Conservation (phyloP, 2,888 invertebrate genomes). For the Drosophila hamatofila region DNA sequence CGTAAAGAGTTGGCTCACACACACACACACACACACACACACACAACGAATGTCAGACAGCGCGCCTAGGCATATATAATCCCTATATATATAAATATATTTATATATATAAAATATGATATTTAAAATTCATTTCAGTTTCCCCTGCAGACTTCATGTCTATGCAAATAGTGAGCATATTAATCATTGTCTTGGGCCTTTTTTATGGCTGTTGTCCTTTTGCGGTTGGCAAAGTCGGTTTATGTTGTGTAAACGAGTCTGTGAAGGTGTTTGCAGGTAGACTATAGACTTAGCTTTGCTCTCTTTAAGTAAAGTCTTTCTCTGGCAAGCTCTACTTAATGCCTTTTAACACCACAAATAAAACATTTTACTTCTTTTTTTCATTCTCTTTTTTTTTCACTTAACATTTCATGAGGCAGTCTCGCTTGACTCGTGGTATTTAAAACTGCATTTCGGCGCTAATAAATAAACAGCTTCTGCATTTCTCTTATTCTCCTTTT, state of each 20-base stretch:
- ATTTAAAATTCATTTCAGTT: slow-evolving; percentile 63
- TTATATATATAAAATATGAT: slow-evolving; percentile 26
- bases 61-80: neutral
- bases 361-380: neutral
- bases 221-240: neutral
- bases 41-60: neutral
- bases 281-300: neutral
- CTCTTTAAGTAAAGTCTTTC: neutral
- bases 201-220: slow-evolving; percentile 9
- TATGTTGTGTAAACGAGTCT: neutral
- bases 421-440: slow-evolving; percentile 49
- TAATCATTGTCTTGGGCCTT: slow-evolving; percentile 59
- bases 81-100: neutral
- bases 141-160: slow-evolving; percentile 59
- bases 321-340: neutral
- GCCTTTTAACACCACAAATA: neutral
- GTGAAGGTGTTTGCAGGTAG: neutral
- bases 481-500: neutral
- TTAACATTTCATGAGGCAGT: slow-evolving; percentile 20
- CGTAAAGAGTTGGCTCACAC: slow-evolving; percentile 71
- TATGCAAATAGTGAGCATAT: slow-evolving; percentile 76
- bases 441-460: slow-evolving; percentile 70
- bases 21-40: slow-evolving; percentile 16
- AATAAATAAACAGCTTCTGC: slow-evolving; percentile 70
- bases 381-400: neutral